These are phyloP conservation scores for Bicyclus anynana DNA, from an alignment of 1,140 invertebrate species.

Conservation along the genomic window DNA sequence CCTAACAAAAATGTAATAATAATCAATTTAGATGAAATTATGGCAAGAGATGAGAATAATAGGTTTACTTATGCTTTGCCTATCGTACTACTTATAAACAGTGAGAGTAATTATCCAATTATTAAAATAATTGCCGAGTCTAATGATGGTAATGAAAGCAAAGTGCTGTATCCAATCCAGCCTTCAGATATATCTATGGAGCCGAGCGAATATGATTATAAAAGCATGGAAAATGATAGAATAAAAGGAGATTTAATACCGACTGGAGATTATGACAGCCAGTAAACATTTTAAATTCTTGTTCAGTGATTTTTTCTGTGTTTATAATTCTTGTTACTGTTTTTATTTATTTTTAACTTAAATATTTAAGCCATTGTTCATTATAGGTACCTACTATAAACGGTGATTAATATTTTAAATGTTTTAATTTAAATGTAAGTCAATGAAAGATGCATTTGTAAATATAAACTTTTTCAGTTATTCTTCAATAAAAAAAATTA, in stretches of 20 bases:
- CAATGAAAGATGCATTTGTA: too few relatives aligned
- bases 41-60: neutral
- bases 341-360: conserved; percentile 1
- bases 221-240: neutral
- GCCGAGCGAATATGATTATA: neutral
- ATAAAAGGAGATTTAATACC: neutral
- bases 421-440: too few relatives aligned
- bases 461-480: too few relatives aligned
- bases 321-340: neutral
- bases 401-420: too few relatives aligned
- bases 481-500: too few relatives aligned
- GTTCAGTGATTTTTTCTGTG: neutral
- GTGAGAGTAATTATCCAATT: conserved; percentile 11
- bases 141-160: neutral
- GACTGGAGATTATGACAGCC: neutral
- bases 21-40: conserved; percentile 9
- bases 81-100: conserved; percentile 13
- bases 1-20: conserved; percentile 8
- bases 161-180: neutral
- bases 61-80: conserved; percentile 10
- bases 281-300: too few relatives aligned
- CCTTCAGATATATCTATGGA: neutral
- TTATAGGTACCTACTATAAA: too few relatives aligned
- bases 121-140: conserved; percentile 16
- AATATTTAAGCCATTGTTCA: neutral